Evolutionary conservation across 2,113 vertebrate genomes (phyloP).

Genomic region (Xyliphius kryptos): DNA sequence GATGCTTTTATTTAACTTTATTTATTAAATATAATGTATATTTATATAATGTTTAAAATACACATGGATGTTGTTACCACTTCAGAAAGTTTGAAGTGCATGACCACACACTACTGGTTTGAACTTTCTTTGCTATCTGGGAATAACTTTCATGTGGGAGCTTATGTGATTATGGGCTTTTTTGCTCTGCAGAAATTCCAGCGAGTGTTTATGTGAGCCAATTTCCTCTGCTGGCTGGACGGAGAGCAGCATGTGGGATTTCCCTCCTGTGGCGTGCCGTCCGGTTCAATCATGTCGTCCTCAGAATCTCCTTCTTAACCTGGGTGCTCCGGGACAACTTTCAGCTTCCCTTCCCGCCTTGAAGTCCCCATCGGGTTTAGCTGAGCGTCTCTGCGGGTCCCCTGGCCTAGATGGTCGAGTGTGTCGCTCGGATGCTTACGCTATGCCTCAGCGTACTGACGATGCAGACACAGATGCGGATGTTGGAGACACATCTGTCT

Average conservation of each 20-base stretch:
- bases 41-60: too few relatives aligned
- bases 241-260: slow-evolving; percentile 15
- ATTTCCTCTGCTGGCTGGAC: slow-evolving; percentile 21
- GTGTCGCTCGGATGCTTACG: slow-evolving; percentile 20
- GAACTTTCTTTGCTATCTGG: too few relatives aligned
- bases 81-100: too few relatives aligned
- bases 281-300: not conserved
- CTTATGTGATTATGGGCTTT: too few relatives aligned
- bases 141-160: too few relatives aligned
- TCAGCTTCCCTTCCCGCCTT: not conserved
- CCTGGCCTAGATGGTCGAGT: slow-evolving; percentile 29
- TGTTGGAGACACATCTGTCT: slow-evolving; percentile 58
- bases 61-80: too few relatives aligned
- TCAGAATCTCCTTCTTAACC: slow-evolving; percentile 17
- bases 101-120: too few relatives aligned
- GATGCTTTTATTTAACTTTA: too few relatives aligned
- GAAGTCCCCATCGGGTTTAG: slow-evolving; percentile 22
- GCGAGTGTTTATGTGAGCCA: slow-evolving; percentile 19
- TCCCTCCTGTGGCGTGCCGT: not conserved
- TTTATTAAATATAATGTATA: too few relatives aligned
- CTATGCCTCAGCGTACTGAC: slow-evolving; percentile 22
- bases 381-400: slow-evolving; percentile 32
- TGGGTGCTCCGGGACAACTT: not conserved
- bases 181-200: slow-evolving; percentile 19
- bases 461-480: slow-evolving; percentile 55